These are phyloP conservation scores for Centroberyx gerrardi DNA, from an alignment of 2,797 vertebrate genomes.

Conservation along the genomic window DNA sequence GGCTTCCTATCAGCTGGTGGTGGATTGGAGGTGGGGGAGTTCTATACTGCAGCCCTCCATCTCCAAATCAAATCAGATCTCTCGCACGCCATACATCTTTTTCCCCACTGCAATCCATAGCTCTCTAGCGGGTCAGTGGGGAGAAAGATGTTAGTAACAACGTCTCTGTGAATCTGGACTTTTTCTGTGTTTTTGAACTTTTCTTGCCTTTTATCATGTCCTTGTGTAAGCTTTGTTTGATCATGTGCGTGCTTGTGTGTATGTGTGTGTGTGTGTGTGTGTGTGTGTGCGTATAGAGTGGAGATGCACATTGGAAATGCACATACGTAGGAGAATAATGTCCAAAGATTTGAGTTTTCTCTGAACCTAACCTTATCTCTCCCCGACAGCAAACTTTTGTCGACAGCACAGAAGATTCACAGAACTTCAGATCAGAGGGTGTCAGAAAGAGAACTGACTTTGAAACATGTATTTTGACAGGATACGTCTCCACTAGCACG, in stretches of 20 bases:
- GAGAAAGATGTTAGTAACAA: conserved; percentile 30
- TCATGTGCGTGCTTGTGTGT: conserved; percentile 31
- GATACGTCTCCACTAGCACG: conserved; percentile 65
- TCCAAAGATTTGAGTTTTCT: conserved; percentile 65
- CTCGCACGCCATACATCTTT: conserved; percentile 27
- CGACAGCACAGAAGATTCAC: conserved; percentile 69
- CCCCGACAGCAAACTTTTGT: conserved; percentile 77
- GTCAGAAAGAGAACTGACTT: conserved; percentile 72
- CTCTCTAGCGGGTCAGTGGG: conserved; percentile 45
- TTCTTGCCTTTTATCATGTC: conserved; percentile 54
- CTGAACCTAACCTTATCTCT: conserved; percentile 76
- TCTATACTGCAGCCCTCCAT: conserved; percentile 29
- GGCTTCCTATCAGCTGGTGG: conserved; percentile 47
- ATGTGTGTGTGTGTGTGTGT: conserved; percentile 13
- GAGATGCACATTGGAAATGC: conserved; percentile 28
- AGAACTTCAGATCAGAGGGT: conserved; percentile 79
- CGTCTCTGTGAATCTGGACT: conserved; percentile 43
- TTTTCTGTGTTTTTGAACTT: conserved; percentile 35
- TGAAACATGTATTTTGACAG: conserved; percentile 79
- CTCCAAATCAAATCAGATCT: conserved; percentile 68
- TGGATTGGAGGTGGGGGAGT: conserved; percentile 49
- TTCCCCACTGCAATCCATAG: conserved; percentile 25
- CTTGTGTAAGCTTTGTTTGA: conserved; percentile 58
- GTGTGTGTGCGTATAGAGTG: conserved; percentile 26
- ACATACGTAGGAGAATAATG: conserved; percentile 37